A percentile compares a stretch with the other conserved stretches of the same genome.
Evolutionary conservation across 2,888 invertebrate genomes (phyloP).

Genomic region (Ecdyonurus torrentis): DNA sequence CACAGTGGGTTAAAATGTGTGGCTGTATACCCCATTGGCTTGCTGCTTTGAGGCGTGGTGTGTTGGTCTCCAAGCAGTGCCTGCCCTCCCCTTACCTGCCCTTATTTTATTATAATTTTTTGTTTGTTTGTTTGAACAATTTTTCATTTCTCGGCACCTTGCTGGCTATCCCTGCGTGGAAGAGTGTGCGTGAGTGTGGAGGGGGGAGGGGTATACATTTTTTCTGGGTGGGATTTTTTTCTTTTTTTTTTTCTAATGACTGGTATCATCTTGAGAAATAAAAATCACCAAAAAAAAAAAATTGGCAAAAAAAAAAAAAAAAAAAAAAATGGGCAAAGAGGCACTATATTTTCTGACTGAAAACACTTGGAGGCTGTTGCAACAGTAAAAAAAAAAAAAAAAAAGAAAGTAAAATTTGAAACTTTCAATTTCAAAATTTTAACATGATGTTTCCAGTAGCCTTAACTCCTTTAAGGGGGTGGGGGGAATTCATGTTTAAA

Average conservation of each 20-base stretch:
- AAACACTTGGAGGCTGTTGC: not conserved
- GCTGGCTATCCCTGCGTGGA: conserved; percentile 4
- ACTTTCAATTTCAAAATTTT: too few relatives aligned
- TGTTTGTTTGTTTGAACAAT: too few relatives aligned
- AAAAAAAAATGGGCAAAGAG: not conserved
- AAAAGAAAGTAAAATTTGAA: too few relatives aligned
- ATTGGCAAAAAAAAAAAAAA: not conserved
- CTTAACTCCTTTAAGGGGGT: too few relatives aligned
- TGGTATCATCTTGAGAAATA: not conserved
- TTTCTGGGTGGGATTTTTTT: not conserved
- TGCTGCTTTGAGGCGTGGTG: not conserved
- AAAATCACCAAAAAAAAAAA: not conserved
- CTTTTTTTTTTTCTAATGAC: not conserved
- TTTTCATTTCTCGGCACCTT: not conserved
- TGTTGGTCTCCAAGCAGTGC: not conserved
- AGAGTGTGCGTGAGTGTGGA: not conserved
- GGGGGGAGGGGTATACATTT: not conserved
- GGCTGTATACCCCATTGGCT: not conserved
- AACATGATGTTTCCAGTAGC: too few relatives aligned
- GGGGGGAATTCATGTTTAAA: too few relatives aligned
- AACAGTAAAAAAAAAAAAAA: too few relatives aligned
- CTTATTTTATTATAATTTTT: too few relatives aligned
- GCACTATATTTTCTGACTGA: too few relatives aligned
- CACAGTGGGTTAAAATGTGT: conserved; percentile 4
- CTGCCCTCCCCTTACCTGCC: not conserved